Base-by-base conservation (phyloP, 2,888 invertebrate species). In the Erynnis tages region DNA sequence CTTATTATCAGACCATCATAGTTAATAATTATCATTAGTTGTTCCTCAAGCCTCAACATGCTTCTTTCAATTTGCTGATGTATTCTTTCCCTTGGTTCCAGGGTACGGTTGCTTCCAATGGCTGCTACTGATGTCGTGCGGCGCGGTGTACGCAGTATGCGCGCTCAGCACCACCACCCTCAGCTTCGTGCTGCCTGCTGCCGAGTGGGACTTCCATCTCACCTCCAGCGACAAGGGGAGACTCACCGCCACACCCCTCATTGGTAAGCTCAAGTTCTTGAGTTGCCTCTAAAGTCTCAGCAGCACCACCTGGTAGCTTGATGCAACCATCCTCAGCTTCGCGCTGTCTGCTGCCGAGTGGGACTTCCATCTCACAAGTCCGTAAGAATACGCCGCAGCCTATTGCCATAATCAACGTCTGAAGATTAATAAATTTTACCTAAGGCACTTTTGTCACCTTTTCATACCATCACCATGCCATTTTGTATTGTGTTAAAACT, bases 71-170 rank as follows among this genome's bases (percentile, higher is more conserved):
- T 25, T 25, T 7, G 7, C 8, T 23, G 5, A 23, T 8, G 2
- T 7, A 23, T 6, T 23, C 8, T 7, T 23, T 2, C 8, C 38
- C 14, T 5, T 45, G 1, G 19, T 62, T 67, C 11, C 77, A 93
- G 93, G 92, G 1, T 91, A 91, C 76, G 93, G 93, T 49, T 80
- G 83, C 59, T 93, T 93, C 77, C 93, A 94, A 74, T 90, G 89
- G 71, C 73, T 91, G 55, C 83, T 94, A 37, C 76, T 93, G 55
- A 75, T 90, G 63, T 88, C 93, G 0, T 93, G 93, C 65, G 93
- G 93, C 1, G 91, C 91, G 45, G 91, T 93, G 56, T 93, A 93
- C 71, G 92, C 93, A 6, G 92, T 93, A 50, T 93, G 93, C 70
- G 93, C 93, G 1, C 91, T 94, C 63, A 93, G 91, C 58, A 91